Conservation (phyloP, 2,888 invertebrate species). For the Drosophila mulleri region DNA sequence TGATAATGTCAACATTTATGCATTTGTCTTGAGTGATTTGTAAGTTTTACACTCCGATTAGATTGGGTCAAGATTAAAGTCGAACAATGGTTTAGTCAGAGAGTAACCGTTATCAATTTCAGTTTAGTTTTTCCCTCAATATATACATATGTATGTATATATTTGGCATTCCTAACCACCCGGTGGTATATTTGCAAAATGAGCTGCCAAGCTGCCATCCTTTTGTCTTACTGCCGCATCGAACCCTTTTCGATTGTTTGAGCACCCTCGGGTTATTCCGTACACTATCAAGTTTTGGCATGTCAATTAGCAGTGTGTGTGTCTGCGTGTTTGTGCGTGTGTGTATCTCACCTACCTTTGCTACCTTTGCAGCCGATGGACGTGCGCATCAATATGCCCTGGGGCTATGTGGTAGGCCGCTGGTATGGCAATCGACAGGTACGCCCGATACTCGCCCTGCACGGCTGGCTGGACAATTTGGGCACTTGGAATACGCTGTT, state of each 20-base stretch:
- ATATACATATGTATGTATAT: not conserved
- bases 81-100: not conserved
- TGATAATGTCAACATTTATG: not conserved
- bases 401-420: conserved; percentile 89
- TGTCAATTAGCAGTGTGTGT: conserved; percentile 62
- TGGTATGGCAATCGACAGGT: conserved; percentile 89
- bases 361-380: conserved; percentile 85
- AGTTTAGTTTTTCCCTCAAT: not conserved
- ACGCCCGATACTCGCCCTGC: conserved; percentile 89
- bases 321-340: not conserved
- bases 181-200: not conserved
- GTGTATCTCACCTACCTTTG: not conserved
- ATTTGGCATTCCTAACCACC: conserved; percentile 1
- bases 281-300: conserved; percentile 35
- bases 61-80: not conserved
- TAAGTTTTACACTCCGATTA: not conserved
- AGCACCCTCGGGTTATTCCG: conserved; percentile 42
- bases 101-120: not conserved
- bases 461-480: conserved; percentile 93
- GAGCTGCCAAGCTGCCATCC: conserved; percentile 15
- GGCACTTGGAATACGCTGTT: conserved; percentile 90
- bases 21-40: not conserved
- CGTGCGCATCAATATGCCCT: conserved; percentile 88
- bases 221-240: conserved; percentile 10
- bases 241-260: conserved; percentile 15